Evolutionary conservation across 1,140 invertebrate species (phyloP), one percentile per base, ranked within the genome.

Genomic region (Drosophila santomea): DNA sequence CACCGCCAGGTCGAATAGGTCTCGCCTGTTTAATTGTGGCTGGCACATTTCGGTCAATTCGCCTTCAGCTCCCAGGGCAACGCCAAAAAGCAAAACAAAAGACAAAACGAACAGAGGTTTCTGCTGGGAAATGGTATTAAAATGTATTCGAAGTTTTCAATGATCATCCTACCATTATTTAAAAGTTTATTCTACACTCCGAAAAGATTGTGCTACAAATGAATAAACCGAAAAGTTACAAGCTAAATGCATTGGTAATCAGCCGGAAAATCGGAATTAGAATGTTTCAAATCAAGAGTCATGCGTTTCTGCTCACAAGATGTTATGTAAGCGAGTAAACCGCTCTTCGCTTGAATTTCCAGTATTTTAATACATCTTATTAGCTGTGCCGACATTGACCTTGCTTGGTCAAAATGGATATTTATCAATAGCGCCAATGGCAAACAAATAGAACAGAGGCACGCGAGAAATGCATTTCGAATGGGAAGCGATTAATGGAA

Each of bases 401-500:
- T 84, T 84, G 47, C 47, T 12, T 36, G 20, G 20, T 56, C 5
- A 32, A 45, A 60, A 36, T 41, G 12, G n/a, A 12, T 57, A 60
- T 59, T 67, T 62, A 75, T 75, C 52, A 60, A 57, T 60, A 60
- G 41, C 32, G n/a, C 25, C 28, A 61, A 60, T 60, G 48, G 43
- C 47, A 55, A 68, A 80, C 58, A 80, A 82, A 75, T 58, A 82
- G 59, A 59, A 25, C 44, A 64, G 51, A 64, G 51, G 57, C 77
- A 74, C 52, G 73, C 57, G 58, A 58, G 15, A 61, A 47, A 76
- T 62, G 56, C 20, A 64, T 69, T 78, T 54, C 14, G 58, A 72
- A 78, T 52, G 62, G 72, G 79, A 63, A 51, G 64, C 82, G 48
- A 78, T 73, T 74, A 80, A 84, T 78, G 56, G 63, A 66, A 81